These are phyloP conservation scores for Drosophila falleni DNA, from an alignment of 2,888 invertebrate genomes.

Conservation along the genomic window DNA sequence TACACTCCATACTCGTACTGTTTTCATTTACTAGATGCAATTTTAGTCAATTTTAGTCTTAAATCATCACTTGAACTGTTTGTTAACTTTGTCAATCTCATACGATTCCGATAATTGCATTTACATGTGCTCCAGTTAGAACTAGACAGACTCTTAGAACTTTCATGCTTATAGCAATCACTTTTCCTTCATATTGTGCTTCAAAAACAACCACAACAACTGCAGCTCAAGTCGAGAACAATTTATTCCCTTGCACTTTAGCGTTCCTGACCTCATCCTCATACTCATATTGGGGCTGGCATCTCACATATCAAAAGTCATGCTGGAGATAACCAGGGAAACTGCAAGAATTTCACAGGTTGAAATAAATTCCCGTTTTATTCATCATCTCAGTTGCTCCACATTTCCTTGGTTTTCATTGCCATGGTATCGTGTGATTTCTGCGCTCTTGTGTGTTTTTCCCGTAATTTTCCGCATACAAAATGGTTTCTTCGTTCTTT, in stretches of 20 bases:
- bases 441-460: slow-evolving; percentile 9
- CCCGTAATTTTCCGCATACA: slow-evolving; percentile 52
- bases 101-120: slow-evolving; percentile 16
- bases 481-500: slow-evolving; percentile 23
- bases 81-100: slow-evolving; percentile 21
- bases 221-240: slow-evolving; percentile 9
- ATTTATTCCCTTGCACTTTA: slow-evolving; percentile 5
- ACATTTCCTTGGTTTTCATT: slow-evolving; percentile 8
- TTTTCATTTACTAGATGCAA: slow-evolving; percentile 19
- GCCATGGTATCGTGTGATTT: not conserved
- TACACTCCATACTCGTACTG: slow-evolving; percentile 9
- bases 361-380: slow-evolving; percentile 3
- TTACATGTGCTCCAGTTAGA: not conserved
- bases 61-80: slow-evolving; percentile 33
- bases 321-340: not conserved
- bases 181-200: not conserved
- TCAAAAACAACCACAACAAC: not conserved
- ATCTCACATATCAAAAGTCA: slow-evolving; percentile 26
- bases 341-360: slow-evolving; percentile 10
- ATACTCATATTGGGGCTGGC: slow-evolving; percentile 11
- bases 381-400: slow-evolving; percentile 8
- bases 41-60: slow-evolving; percentile 32
- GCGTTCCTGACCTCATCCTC: slow-evolving; percentile 8
- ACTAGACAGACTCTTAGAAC: not conserved
- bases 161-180: not conserved